Evolutionary conservation across 1,140 invertebrate genomes (phyloP).

Genomic region (Nebria ingens): DNA sequence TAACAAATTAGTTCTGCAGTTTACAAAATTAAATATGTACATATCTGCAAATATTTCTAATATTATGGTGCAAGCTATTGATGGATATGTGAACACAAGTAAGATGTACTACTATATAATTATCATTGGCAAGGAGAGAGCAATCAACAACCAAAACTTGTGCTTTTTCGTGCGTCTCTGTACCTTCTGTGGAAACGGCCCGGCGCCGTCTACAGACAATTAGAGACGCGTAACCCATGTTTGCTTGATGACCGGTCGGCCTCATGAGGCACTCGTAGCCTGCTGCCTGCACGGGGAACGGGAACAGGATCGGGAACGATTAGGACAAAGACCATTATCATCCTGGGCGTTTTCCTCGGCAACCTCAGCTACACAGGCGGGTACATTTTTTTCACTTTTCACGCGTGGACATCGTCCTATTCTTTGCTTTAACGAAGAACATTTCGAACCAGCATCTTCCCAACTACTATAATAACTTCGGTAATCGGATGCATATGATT

Average conservation of each 20-base stretch:
- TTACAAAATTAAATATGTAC: background rate
- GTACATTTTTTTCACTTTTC: slow-evolving; percentile 44
- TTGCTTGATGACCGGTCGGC: slow-evolving; percentile 9
- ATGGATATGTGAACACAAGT: no score
- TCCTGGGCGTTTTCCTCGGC: slow-evolving; percentile 17
- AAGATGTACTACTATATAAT: no score
- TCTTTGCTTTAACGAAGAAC: slow-evolving; percentile 31
- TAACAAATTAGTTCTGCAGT: no score
- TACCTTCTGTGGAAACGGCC: background rate
- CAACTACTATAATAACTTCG: slow-evolving; percentile 50
- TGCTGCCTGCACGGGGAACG: slow-evolving; percentile 19
- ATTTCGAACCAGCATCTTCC: slow-evolving; percentile 39
- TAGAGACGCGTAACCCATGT: background rate
- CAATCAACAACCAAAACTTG: slow-evolving; percentile 12
- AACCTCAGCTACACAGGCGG: slow-evolving; percentile 29
- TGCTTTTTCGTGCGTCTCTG: slow-evolving; percentile 16
- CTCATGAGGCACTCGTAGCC: slow-evolving; percentile 29
- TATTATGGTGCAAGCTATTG: no score
- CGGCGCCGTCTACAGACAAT: slow-evolving; percentile 1
- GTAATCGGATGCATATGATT: slow-evolving; percentile 35
- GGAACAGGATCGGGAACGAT: slow-evolving; percentile 11
- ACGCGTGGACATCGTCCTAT: slow-evolving; percentile 43
- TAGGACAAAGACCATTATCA: background rate
- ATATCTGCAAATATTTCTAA: background rate
- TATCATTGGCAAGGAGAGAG: background rate